phyloP scores from a whole-genome alignment of 2,113 vertebrate species.

The Eleginops maclovinus region DNA sequence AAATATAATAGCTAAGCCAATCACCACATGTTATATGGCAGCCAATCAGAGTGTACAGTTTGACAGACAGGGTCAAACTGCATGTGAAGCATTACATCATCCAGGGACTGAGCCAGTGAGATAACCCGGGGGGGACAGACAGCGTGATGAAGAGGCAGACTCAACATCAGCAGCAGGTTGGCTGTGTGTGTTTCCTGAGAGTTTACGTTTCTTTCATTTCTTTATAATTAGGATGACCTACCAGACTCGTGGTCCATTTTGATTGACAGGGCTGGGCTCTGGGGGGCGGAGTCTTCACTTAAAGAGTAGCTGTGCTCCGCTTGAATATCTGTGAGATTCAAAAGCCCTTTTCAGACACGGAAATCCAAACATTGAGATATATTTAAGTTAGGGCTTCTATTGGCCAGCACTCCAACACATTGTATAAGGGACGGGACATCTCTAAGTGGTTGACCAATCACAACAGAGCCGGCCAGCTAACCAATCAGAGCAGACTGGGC shows the following conservation, averaged over 20 bases:
- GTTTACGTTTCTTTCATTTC: not conserved
- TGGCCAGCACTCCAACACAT: no score
- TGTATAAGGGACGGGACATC: no score
- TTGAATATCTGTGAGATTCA: slow-evolving; percentile 89
- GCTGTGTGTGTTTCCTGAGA: not conserved
- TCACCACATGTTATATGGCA: not conserved
- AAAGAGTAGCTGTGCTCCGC: slow-evolving; percentile 99
- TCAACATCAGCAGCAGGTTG: slow-evolving; percentile 25
- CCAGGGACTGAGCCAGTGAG: slow-evolving; percentile 6
- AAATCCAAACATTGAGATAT: not conserved
- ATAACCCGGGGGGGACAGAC: slow-evolving; percentile 7
- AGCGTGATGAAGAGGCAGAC: slow-evolving; percentile 24
- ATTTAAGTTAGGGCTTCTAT: not conserved
- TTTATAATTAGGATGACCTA: slow-evolving; percentile 59
- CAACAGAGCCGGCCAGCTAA: no score
- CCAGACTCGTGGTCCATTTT: slow-evolving; percentile 94
- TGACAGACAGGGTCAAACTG: slow-evolving; percentile 20
- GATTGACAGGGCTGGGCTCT: slow-evolving; percentile 94
- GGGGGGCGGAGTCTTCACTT: slow-evolving; percentile 97
- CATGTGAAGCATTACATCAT: slow-evolving; percentile 7
- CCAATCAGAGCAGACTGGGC: no score
- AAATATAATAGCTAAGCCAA: not conserved
- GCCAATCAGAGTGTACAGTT: slow-evolving; percentile 4
- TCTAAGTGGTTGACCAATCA: no score
- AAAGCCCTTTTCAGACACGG: slow-evolving; percentile 49